phyloP scores from a whole-genome alignment of 35 echinoderm and acorn worm species.

The Lytechinus pictus region DNA sequence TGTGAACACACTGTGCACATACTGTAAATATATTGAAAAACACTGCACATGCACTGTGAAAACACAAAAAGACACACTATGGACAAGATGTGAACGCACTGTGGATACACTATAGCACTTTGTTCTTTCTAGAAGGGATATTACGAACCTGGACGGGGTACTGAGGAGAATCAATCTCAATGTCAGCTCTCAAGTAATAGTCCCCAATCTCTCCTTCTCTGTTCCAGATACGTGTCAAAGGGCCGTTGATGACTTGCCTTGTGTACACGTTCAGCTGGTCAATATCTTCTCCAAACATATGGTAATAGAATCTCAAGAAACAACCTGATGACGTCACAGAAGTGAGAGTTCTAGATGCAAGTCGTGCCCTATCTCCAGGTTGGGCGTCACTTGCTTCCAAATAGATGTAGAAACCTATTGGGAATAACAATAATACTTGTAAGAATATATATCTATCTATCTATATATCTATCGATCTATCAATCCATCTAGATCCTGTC shows the following conservation, averaged over 20 bases:
- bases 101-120: too few species aligned
- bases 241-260: conserved; percentile 76
- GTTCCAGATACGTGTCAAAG: conserved; percentile 66
- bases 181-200: conserved; percentile 75
- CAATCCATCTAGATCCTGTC: too few species aligned
- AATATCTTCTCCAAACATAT: conserved; percentile 87
- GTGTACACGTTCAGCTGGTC: conserved; percentile 81
- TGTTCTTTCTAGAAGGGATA: not conserved
- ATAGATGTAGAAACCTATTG: conserved; percentile 64
- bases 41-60: too few species aligned
- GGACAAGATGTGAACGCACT: too few species aligned
- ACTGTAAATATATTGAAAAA: too few species aligned
- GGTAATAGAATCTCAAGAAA: conserved; percentile 80
- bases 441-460: too few species aligned
- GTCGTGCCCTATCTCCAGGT: conserved; percentile 66
- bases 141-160: not conserved
- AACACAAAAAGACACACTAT: too few species aligned
- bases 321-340: not conserved
- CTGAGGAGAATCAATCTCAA: not conserved
- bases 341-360: conserved; percentile 65
- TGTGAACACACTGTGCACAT: too few species aligned
- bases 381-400: conserved; percentile 63
- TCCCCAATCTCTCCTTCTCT: conserved; percentile 78
- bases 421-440: too few species aligned
- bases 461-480: too few species aligned